These are phyloP conservation scores for Neoaliturus tenellus DNA, from an alignment of 2,888 invertebrate genomes.

Conservation along the genomic window DNA sequence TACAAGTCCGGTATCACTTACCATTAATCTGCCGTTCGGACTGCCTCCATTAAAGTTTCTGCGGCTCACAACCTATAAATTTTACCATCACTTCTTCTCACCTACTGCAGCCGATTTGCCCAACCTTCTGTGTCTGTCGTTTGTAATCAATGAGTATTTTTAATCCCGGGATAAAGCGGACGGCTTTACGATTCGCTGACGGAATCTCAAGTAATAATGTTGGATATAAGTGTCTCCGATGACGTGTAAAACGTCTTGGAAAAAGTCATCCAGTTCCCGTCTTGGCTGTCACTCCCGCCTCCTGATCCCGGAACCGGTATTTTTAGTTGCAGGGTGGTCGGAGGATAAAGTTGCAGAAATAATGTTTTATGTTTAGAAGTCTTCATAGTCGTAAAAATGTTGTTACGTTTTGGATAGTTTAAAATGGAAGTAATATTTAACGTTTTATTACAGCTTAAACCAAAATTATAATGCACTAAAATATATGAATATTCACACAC, in stretches of 20 bases:
- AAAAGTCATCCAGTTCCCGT: not conserved
- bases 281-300: not conserved
- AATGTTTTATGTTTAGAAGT: too few relatives aligned
- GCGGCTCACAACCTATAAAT: not conserved
- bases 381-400: too few relatives aligned
- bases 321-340: not conserved
- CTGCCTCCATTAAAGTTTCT: not conserved
- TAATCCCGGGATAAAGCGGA: not conserved
- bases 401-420: too few relatives aligned
- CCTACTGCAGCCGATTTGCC: not conserved
- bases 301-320: constrained; percentile 5
- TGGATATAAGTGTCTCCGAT: not conserved
- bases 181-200: constrained; percentile 31
- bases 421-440: too few relatives aligned
- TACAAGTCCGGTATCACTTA: too few relatives aligned
- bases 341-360: too few relatives aligned
- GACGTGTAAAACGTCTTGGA: constrained; percentile 13
- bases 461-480: too few relatives aligned
- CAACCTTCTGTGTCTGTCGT: not conserved
- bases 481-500: too few relatives aligned
- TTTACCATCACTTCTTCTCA: not conserved
- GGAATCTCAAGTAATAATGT: constrained; percentile 16
- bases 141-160: not conserved
- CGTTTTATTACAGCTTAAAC: too few relatives aligned
- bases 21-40: not conserved